Conservation (phyloP, 1,140 invertebrate genomes). For the Galleria mellonella region DNA sequence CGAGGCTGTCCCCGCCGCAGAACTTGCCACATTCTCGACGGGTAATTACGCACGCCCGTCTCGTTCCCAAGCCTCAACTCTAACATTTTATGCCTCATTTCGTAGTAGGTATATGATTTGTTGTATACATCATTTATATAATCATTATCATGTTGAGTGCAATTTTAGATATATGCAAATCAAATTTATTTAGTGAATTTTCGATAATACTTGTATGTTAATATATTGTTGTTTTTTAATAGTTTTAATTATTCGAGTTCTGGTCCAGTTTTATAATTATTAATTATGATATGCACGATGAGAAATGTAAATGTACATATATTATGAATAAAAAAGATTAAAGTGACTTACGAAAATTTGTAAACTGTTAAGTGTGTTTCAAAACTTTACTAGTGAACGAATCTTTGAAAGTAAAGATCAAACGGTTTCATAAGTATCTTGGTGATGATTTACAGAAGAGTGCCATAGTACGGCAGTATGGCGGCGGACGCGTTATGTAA, state of each 20-base stretch:
- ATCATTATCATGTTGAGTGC: constrained; percentile 58
- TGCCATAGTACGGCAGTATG: too few species aligned
- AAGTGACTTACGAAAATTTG: too few species aligned
- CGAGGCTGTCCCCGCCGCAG: constrained; percentile 48
- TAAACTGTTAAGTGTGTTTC: too few species aligned
- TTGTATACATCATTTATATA: constrained; percentile 51
- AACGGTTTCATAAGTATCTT: constrained; percentile 34
- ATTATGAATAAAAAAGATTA: too few species aligned
- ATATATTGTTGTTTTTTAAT: neutral
- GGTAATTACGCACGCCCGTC: constrained; percentile 65
- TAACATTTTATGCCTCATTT: constrained; percentile 69
- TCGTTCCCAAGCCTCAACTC: constrained; percentile 54
- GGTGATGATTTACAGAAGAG: constrained; percentile 22
- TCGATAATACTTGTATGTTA: constrained; percentile 21
- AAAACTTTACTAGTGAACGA: neutral
- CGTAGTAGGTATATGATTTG: constrained; percentile 66
- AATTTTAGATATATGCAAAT: constrained; percentile 29
- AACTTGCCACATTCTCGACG: constrained; percentile 62
- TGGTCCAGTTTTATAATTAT: too few species aligned
- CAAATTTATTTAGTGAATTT: constrained; percentile 17
- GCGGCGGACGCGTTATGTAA: neutral
- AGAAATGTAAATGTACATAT: too few species aligned
- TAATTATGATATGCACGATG: too few species aligned
- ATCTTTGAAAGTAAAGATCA: constrained; percentile 37
- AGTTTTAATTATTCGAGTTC: too few species aligned